These are phyloP conservation scores for Genyomyrus donnyi DNA, from an alignment of 2,113 vertebrate genomes.

Conservation along the genomic window DNA sequence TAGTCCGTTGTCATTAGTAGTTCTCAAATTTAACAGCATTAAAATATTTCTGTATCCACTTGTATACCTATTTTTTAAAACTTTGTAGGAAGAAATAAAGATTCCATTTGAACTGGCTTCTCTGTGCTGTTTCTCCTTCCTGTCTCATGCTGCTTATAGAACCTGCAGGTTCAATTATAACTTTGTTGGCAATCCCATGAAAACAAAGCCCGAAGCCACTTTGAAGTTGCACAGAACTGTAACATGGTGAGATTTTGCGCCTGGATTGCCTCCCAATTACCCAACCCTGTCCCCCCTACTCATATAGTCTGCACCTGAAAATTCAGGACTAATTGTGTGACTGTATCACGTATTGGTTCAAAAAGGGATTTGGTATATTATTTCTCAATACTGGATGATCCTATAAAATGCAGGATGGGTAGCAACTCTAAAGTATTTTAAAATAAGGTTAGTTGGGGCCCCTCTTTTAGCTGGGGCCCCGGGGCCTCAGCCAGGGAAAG, in stretches of 20 bases:
- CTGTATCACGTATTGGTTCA: background rate
- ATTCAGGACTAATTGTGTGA: background rate
- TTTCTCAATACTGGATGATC: background rate
- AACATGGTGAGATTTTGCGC: background rate
- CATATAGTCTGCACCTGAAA: background rate
- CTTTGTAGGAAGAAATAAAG: constrained; percentile 22
- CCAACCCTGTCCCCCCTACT: background rate
- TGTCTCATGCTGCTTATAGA: background rate
- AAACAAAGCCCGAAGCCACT: background rate
- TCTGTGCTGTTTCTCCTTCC: background rate
- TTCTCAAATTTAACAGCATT: constrained; percentile 7
- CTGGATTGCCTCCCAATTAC: background rate
- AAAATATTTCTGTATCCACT: constrained; percentile 6
- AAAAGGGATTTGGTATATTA: background rate
- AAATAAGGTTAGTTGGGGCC: background rate
- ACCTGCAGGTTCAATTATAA: background rate
- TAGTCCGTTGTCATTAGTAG: background rate
- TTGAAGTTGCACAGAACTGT: background rate
- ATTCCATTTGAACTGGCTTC: constrained; percentile 15
- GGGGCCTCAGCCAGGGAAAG: background rate
- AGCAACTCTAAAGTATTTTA: background rate
- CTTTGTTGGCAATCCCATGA: background rate
- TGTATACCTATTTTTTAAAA: constrained; percentile 16
- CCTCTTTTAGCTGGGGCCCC: background rate
- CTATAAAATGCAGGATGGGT: background rate